These are phyloP conservation scores for Canis aureus DNA, from an alignment of 2,113 vertebrate genomes.

Conservation along the genomic window DNA sequence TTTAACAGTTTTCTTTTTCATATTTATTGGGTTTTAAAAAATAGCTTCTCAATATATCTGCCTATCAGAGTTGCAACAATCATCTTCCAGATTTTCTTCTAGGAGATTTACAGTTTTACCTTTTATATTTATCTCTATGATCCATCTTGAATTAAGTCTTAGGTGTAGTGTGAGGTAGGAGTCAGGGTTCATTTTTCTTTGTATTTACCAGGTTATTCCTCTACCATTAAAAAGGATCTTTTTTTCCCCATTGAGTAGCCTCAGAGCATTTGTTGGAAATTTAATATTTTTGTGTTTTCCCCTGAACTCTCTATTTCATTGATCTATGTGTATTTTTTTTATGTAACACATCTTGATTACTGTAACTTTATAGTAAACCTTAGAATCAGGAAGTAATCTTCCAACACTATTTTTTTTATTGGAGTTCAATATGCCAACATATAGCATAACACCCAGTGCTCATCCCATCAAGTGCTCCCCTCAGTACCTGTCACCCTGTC, in stretches of 20 bases:
- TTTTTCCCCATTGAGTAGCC: not conserved
- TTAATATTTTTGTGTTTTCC: not conserved
- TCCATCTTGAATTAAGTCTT: conserved; percentile 42
- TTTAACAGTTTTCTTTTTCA: not conserved
- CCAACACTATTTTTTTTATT: not conserved
- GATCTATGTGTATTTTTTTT: conserved; percentile 6
- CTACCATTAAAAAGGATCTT: not conserved
- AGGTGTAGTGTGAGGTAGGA: not conserved
- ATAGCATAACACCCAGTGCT: no score
- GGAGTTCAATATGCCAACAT: no score
- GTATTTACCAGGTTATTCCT: not conserved
- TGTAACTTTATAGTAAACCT: not conserved
- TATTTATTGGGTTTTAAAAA: not conserved
- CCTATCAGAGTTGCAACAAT: not conserved
- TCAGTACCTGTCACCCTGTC: no score
- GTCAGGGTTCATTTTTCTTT: not conserved
- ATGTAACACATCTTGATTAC: not conserved
- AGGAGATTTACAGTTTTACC: not conserved
- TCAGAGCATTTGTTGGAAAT: conserved; percentile 3
- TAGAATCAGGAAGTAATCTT: not conserved
- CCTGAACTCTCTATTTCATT: not conserved
- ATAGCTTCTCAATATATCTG: not conserved
- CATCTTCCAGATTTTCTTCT: not conserved
- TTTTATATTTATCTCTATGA: not conserved
- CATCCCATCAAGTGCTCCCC: no score